phyloP scores from a whole-genome alignment of 1,140 invertebrate genomes.

The Hetaerina americana region DNA sequence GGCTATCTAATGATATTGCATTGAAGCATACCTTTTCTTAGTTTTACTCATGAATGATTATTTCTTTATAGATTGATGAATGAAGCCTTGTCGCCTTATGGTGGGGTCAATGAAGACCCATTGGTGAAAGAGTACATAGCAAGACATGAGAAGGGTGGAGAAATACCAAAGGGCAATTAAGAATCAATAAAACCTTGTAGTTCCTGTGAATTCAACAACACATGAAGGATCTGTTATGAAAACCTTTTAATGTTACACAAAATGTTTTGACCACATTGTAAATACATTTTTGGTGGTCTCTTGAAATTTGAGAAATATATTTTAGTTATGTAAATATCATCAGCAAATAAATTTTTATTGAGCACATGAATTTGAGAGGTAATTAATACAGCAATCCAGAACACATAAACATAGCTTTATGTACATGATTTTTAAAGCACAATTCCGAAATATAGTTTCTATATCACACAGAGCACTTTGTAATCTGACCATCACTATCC shows the following conservation, averaged over 20 bases:
- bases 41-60: no score
- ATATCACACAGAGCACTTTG: background rate
- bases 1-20: no score
- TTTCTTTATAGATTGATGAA: no score
- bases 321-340: no score
- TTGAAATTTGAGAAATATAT: no score
- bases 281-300: no score
- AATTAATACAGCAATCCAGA: background rate
- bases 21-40: no score
- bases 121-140: background rate
- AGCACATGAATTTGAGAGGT: background rate
- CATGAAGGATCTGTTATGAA: no score
- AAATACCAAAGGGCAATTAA: background rate
- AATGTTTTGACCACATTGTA: no score
- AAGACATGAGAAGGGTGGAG: background rate
- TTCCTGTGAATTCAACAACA: no score
- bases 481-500: background rate
- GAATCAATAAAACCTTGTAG: background rate
- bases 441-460: background rate
- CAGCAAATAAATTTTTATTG: constrained; percentile 1
- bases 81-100: no score
- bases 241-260: no score
- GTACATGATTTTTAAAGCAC: background rate
- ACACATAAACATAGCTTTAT: background rate
- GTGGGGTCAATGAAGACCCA: background rate